Conservation (phyloP, 1,140 invertebrate species). For the Physella acuta region DNA sequence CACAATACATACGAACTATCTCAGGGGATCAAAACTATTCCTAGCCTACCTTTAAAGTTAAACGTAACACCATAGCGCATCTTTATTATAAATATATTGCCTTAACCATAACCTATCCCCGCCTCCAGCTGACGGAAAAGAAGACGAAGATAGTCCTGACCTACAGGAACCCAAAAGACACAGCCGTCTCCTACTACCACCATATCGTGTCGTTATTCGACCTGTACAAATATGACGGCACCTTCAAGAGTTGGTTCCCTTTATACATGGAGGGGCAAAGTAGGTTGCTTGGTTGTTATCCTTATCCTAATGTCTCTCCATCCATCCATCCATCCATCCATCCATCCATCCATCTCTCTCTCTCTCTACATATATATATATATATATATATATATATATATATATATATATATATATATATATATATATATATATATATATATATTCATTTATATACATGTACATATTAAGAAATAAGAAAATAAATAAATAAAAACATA, state of each 20-base stretch:
- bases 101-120: no score
- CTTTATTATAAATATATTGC: no score
- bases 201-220: not conserved
- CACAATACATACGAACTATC: no score
- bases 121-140: not conserved
- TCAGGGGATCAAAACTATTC: no score
- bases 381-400: not conserved
- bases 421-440: not conserved
- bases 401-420: not conserved
- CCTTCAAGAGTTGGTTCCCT: not conserved
- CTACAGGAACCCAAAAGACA: not conserved
- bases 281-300: no score
- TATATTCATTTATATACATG: not conserved
- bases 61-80: no score
- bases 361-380: not conserved
- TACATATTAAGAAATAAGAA: not conserved
- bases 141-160: not conserved
- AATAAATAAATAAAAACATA: not conserved
- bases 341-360: not conserved
- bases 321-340: not conserved
- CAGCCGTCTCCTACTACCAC: conserved; percentile 10
- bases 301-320: not conserved
- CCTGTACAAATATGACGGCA: not conserved
- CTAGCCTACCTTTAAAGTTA: no score
- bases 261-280: not conserved